Evolutionary conservation across 2,797 vertebrate genomes (phyloP).

Genomic region (Danionella dracula): DNA sequence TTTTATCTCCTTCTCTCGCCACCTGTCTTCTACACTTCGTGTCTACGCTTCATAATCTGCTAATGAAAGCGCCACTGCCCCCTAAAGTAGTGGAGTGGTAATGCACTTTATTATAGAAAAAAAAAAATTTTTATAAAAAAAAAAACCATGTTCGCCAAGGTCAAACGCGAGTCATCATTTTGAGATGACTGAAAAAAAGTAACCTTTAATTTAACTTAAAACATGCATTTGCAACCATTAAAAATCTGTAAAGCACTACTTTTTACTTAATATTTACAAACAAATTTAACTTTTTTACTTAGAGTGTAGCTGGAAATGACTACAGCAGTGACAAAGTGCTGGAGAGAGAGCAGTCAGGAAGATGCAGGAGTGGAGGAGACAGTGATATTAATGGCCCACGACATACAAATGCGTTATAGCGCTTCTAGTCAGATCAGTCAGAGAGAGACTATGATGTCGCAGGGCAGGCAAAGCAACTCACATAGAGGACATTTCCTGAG

Average conservation of each 20-base stretch:
- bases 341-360: slow-evolving; percentile 1
- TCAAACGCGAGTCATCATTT: too few species aligned
- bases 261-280: slow-evolving; percentile 2
- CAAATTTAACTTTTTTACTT: not conserved
- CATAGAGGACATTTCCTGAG: slow-evolving; percentile 1
- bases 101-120: too few species aligned
- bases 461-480: slow-evolving; percentile 5
- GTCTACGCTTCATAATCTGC: too few species aligned
- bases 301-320: slow-evolving; percentile 18
- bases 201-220: too few species aligned
- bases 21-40: too few species aligned
- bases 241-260: not conserved
- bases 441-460: slow-evolving; percentile 13
- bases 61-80: too few species aligned
- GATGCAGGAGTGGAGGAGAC: slow-evolving; percentile 19
- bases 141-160: too few species aligned
- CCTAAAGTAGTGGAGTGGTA: too few species aligned
- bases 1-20: too few species aligned
- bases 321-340: slow-evolving; percentile 21
- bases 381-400: slow-evolving; percentile 27
- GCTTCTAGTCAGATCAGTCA: slow-evolving; percentile 16
- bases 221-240: too few species aligned
- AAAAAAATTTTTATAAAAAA: too few species aligned
- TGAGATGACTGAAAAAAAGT: too few species aligned
- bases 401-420: slow-evolving; percentile 29